phyloP scores from a whole-genome alignment of 2,113 vertebrate species.

The Trachemys scripta region DNA sequence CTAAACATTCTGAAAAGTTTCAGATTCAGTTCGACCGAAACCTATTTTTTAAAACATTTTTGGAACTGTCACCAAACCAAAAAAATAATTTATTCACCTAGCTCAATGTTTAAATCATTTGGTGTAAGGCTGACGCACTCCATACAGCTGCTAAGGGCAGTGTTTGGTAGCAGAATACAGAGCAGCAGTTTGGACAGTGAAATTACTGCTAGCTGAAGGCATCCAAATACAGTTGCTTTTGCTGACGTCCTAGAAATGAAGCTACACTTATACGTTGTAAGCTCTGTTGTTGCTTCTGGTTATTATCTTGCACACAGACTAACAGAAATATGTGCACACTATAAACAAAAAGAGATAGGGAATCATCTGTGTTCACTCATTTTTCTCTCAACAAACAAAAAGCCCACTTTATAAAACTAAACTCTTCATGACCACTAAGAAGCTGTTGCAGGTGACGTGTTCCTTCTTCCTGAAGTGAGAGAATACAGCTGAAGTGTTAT shows the following conservation, averaged over 20 bases:
- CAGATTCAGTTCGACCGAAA: too few species aligned
- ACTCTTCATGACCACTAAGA: neutral
- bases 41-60: too few species aligned
- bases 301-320: neutral
- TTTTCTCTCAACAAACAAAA: neutral
- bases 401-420: neutral
- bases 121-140: neutral
- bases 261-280: neutral
- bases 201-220: neutral
- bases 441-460: neutral
- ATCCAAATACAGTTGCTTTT: neutral
- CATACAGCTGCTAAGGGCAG: neutral
- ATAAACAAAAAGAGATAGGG: slow-evolving; percentile 8
- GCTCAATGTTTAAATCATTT: neutral
- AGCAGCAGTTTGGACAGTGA: neutral
- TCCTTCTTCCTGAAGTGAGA: neutral
- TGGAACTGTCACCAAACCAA: too few species aligned
- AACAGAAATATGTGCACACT: slow-evolving; percentile 12
- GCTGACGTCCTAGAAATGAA: neutral
- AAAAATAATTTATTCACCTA: neutral
- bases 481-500: neutral
- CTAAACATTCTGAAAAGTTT: too few species aligned
- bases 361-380: neutral
- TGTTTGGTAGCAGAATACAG: neutral
- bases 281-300: slow-evolving; percentile 18